A percentile compares a stretch with the other conserved stretches of the same genome.
Evolutionary conservation across 1,140 invertebrate species (phyloP).

Genomic region (Panagrolaimus sp.): DNA sequence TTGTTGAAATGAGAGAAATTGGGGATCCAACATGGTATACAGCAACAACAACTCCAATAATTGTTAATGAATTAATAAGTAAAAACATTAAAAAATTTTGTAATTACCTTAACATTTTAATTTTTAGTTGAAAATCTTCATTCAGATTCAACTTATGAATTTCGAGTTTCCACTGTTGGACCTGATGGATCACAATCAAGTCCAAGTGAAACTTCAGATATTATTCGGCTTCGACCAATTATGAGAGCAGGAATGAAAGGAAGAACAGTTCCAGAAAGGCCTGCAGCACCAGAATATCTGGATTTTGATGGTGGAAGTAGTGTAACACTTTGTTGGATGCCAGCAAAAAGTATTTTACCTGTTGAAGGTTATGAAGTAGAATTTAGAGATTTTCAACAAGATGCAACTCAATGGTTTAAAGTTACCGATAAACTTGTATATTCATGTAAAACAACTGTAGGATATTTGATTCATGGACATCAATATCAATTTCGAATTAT

Average conservation of each 20-base stretch:
- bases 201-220: constrained; percentile 41
- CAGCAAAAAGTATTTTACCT: constrained; percentile 51
- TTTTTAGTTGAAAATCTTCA: constrained; percentile 40
- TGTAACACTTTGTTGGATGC: constrained; percentile 55
- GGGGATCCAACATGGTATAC: constrained; percentile 42
- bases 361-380: constrained; percentile 57
- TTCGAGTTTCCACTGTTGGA: constrained; percentile 39
- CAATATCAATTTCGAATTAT: constrained; percentile 57
- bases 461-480: constrained; percentile 49
- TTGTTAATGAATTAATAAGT: constrained; percentile 24
- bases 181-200: constrained; percentile 29
- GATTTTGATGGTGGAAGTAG: constrained; percentile 51
- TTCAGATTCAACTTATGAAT: constrained; percentile 50
- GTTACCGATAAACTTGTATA: constrained; percentile 51
- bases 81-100: too few species aligned
- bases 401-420: constrained; percentile 51
- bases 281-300: constrained; percentile 49
- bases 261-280: constrained; percentile 36
- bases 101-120: too few species aligned
- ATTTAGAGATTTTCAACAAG: constrained; percentile 56
- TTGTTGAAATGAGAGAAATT: constrained; percentile 52
- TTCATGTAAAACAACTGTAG: constrained; percentile 55
- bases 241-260: constrained; percentile 12
- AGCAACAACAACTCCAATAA: constrained; percentile 23
- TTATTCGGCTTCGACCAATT: constrained; percentile 34